Evolutionary conservation across 2,797 vertebrate species (phyloP).

Genomic region (Sebastes nivosus): DNA sequence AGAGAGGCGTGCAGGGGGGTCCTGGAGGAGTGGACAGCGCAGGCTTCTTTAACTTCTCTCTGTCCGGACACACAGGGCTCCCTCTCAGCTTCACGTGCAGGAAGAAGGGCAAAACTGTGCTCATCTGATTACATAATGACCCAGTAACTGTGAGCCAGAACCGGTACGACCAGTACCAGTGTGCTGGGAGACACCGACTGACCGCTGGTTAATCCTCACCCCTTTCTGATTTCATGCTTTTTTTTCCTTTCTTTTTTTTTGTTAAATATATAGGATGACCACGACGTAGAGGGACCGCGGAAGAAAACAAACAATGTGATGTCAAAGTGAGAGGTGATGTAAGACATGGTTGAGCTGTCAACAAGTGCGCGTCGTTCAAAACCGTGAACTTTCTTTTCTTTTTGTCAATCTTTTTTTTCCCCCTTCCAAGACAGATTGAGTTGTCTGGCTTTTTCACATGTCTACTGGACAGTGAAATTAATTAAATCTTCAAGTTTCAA

Average conservation of each 20-base stretch:
- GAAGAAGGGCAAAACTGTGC: conserved; percentile 42
- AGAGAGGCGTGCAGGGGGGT: conserved; percentile 61
- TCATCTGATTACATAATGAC: conserved; percentile 78
- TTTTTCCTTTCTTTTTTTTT: neutral
- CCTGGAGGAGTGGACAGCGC: conserved; percentile 63
- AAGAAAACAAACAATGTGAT: conserved; percentile 33
- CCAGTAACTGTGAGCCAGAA: conserved; percentile 67
- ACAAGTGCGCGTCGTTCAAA: conserved; percentile 28
- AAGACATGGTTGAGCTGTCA: conserved; percentile 33
- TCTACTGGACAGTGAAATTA: conserved; percentile 24
- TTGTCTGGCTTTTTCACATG: conserved; percentile 19
- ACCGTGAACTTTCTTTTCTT: neutral
- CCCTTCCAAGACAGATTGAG: neutral
- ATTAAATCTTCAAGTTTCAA: neutral
- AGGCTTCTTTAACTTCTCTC: conserved; percentile 54
- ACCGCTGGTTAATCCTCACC: conserved; percentile 28
- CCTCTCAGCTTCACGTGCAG: conserved; percentile 43
- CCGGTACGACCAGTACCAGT: conserved; percentile 73
- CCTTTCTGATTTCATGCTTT: neutral
- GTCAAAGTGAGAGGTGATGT: conserved; percentile 15
- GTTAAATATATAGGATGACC: conserved; percentile 6
- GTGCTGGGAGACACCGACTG: conserved; percentile 47
- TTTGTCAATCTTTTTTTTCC: neutral
- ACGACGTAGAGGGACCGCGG: neutral
- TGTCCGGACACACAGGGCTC: conserved; percentile 42